phyloP scores from a whole-genome alignment of 1,140 invertebrate species.

The Drosophila guanche region DNA sequence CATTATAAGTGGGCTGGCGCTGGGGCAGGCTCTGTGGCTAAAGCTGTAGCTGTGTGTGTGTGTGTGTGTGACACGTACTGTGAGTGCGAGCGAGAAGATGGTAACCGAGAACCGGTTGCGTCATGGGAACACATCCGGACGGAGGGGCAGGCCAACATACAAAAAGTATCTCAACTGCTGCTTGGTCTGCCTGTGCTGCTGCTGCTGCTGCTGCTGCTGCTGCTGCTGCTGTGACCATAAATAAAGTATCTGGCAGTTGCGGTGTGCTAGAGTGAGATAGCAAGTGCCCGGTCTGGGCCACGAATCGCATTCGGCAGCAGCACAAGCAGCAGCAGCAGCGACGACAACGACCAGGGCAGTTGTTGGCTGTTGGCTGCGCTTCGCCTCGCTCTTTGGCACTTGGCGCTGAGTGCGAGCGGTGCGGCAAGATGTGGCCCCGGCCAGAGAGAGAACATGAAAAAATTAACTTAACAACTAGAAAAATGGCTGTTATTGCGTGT shows the following conservation, averaged over 20 bases:
- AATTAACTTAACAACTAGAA: slow-evolving; percentile 84
- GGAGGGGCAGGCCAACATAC: slow-evolving; percentile 20
- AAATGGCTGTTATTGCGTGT: slow-evolving; percentile 84
- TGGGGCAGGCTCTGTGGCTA: slow-evolving; percentile 41
- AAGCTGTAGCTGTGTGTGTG: too few relatives aligned
- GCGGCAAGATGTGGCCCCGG: slow-evolving; percentile 25
- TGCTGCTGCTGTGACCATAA: slow-evolving; percentile 70
- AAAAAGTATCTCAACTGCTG: slow-evolving; percentile 44
- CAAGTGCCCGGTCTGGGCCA: slow-evolving; percentile 43
- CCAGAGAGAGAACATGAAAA: slow-evolving; percentile 83
- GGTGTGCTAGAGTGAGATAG: slow-evolving; percentile 55
- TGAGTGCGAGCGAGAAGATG: slow-evolving; percentile 38
- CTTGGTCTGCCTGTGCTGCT: slow-evolving; percentile 23
- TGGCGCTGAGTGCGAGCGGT: slow-evolving; percentile 23
- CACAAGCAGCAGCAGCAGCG: slow-evolving; percentile 16
- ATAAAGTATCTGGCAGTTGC: slow-evolving; percentile 77
- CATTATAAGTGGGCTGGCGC: slow-evolving; percentile 81
- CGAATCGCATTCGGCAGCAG: slow-evolving; percentile 62
- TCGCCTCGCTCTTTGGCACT: background rate
- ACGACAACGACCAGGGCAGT: slow-evolving; percentile 22
- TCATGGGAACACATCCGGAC: slow-evolving; percentile 26
- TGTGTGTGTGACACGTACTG: background rate
- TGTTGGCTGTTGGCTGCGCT: slow-evolving; percentile 38
- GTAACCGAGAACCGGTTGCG: slow-evolving; percentile 67
- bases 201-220: slow-evolving; percentile 44